Base-by-base conservation (phyloP, 2,888 invertebrate species). In the Exephanes ischioxanthus region DNA sequence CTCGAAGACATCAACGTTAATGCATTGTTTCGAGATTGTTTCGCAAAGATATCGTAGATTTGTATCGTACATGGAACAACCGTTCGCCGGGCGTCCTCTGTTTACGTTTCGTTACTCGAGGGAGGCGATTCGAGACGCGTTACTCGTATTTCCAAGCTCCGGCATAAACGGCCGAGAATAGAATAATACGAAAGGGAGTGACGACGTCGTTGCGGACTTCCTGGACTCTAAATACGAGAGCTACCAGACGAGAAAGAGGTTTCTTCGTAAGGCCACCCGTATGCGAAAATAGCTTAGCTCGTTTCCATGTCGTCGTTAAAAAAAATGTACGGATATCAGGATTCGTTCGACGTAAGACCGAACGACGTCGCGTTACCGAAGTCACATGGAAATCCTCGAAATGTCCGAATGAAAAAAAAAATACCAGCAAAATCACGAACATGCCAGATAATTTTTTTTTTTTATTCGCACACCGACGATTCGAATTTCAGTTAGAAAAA, bases 81-180 rank as follows among this genome's bases (percentile, higher is more conserved):
- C 41, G 9, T 58, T 22, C 14, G 26, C 58, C 73, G 58, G 45
- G 61, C 45, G 61, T 61, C 14, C 45, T 83, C 79, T 82, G 75
- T 85, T 85, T 85, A 82, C 70, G 81, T 82, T 82, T 79, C 79
- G 82, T 85, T 79, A 82, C 75, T 82, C 82, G 79, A 78, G 82
- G 71, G 79, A 85, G 79, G 73, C 41, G 77, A 70, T 79, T 78
- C 72, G 77, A 67, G 84, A 76, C 53, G 45, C 63, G 82, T 79
- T 79, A 77, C 76, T 58, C 80, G 51, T 63, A 58, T 82, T 79
- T 63, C 71, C 51, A 68, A 77, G 72, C 80, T 67, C 22, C 58
- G 33, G 70, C 30, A 70, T 82, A 22, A 58, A 79, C 66, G 37
- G 82, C 81, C 79, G 58, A 82, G 85, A 85, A 85, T 85, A 85